These are phyloP conservation scores for Drosophila atripex DNA, from an alignment of 2,888 invertebrate species.

Conservation along the genomic window DNA sequence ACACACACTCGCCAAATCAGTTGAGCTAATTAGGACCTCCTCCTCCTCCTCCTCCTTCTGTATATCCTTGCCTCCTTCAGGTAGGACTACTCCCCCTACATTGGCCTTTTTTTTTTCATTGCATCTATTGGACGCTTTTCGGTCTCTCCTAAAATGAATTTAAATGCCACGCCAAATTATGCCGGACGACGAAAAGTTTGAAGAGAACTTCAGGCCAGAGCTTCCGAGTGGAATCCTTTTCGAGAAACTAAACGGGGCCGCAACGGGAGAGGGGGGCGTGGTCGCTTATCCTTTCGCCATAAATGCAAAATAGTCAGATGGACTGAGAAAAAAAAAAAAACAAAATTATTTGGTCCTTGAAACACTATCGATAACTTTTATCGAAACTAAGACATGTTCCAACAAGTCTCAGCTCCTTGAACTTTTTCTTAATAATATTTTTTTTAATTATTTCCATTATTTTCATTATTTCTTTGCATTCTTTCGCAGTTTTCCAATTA, in stretches of 20 bases:
- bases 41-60: constrained; percentile 5
- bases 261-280: too few relatives aligned
- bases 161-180: constrained; percentile 33
- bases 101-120: constrained; percentile 10
- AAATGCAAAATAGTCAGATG: not conserved
- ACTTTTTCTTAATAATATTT: not conserved
- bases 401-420: not conserved
- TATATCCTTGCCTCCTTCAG: not conserved
- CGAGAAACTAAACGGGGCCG: not conserved
- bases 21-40: constrained; percentile 49
- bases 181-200: constrained; percentile 32
- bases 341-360: too few relatives aligned
- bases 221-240: constrained; percentile 4
- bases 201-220: constrained; percentile 24
- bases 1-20: constrained; percentile 17
- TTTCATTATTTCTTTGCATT: not conserved
- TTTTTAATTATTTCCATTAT: not conserved
- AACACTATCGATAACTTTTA: too few relatives aligned
- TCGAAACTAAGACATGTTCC: too few relatives aligned
- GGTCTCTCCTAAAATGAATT: constrained; percentile 45
- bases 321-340: not conserved
- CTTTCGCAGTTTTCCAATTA: too few relatives aligned
- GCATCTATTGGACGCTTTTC: constrained; percentile 12
- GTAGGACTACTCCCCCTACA: not conserved
- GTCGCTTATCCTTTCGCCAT: not conserved